phyloP scores from a whole-genome alignment of 2,888 invertebrate species.

The Macrosiphum euphorbiae region DNA sequence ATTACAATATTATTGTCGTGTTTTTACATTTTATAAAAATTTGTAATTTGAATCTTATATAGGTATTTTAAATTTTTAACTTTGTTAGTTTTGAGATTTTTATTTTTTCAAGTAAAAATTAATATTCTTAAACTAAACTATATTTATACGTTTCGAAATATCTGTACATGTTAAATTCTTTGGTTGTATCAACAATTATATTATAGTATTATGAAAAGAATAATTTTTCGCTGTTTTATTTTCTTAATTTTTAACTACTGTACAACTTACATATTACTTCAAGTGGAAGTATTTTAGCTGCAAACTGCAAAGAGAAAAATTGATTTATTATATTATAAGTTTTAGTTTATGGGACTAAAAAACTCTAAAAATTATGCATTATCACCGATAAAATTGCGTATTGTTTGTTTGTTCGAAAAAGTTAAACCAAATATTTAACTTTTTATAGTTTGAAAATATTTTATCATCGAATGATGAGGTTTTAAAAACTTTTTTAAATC shows the following conservation, averaged over 20 bases:
- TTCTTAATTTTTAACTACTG: background rate
- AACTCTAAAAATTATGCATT: background rate
- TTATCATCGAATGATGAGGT: background rate
- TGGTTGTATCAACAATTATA: background rate
- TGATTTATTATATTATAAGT: background rate
- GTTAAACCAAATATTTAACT: background rate
- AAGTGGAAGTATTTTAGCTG: background rate
- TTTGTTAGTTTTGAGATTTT: background rate
- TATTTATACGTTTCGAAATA: background rate
- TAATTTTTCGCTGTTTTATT: background rate
- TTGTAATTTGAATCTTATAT: background rate
- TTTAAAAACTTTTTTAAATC: background rate
- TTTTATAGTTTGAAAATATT: background rate
- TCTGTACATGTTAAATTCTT: background rate
- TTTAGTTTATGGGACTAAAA: background rate
- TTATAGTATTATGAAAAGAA: background rate
- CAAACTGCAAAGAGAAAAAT: background rate
- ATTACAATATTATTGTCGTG: background rate
- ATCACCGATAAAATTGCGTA: background rate
- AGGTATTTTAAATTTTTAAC: background rate
- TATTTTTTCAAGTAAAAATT: background rate
- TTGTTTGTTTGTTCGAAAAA: background rate
- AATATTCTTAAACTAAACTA: background rate
- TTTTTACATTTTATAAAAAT: background rate
- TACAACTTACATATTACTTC: background rate